Percentiles rank a stretch among this genome's conserved stretches.
Evolutionary conservation across 92 coral and sea anemone species (phyloP).

Genomic region (Micromussa lordhowensis): DNA sequence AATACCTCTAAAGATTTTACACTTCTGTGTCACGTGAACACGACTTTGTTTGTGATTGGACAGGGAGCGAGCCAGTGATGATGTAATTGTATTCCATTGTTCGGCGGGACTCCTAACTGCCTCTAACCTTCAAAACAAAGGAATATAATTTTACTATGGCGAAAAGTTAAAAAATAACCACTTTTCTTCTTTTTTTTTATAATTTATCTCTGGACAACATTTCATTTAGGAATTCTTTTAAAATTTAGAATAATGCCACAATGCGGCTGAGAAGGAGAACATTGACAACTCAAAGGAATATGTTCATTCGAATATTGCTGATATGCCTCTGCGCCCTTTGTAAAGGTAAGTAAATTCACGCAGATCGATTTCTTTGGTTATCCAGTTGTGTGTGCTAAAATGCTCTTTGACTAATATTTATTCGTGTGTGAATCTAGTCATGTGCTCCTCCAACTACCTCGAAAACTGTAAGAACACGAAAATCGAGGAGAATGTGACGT

Average conservation of each 20-base stretch:
- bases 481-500: constrained; percentile 95
- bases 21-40: constrained; percentile 58
- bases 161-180: not conserved
- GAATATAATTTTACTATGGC: constrained; percentile 33
- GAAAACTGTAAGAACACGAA: constrained; percentile 92
- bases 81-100: constrained; percentile 45
- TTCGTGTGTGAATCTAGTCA: constrained; percentile 46
- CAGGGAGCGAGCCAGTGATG: constrained; percentile 1
- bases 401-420: constrained; percentile 17
- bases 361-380: not conserved
- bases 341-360: constrained; percentile 33
- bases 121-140: constrained; percentile 29
- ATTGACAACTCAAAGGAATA: not conserved
- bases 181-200: not conserved
- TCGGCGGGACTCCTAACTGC: constrained; percentile 17
- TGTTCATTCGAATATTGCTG: constrained; percentile 20
- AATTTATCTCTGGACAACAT: not conserved
- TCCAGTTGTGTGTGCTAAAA: constrained; percentile 36
- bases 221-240: not conserved
- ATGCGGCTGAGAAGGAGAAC: constrained; percentile 2
- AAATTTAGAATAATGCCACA: constrained; percentile 9
- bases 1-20: constrained; percentile 26
- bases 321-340: constrained; percentile 23
- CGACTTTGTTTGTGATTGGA: constrained; percentile 52
- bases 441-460: constrained; percentile 51